Base-by-base conservation (phyloP, 2,888 invertebrate species). In the Acleris emargana region DNA sequence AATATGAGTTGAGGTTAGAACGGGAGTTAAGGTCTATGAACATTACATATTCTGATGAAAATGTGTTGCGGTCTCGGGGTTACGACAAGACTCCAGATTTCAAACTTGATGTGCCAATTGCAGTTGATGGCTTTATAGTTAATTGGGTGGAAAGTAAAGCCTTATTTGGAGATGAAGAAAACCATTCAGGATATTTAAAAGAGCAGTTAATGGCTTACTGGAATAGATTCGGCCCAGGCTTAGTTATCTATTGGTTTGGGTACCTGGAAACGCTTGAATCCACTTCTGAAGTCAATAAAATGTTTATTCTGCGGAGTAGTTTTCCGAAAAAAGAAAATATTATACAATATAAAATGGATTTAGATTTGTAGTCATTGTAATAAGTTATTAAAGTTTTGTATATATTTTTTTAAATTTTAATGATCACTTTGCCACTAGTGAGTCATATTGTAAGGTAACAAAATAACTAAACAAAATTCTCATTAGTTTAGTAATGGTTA, bases 101-200 rank as follows among this genome's bases (percentile, higher is more conserved):
- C 53, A 98, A 97, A 87, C 91, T 99, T 59, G 97, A 97, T 82
- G 94, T 98, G 22, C 98, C 98, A 0, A 95, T 98, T 69, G 96
- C 97, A 38, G 94, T 97, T 25, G 96, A 97, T 83, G 97, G 97
- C 2, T 95, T 95, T 76, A 95, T 98, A 28, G 94, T 99, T 0
- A 97, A 98, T 83, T 99, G 99, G 99, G 97, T 99, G 68, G 99
- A 99, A 87, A 98, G 98, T 76, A 99, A 99, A 90, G 99, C 98
- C 0, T 94, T 97, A n/a, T 99, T 99, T 93, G 98, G 97, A 3
- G 97, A 97, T 88, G 93, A 94, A 71, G 95, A 95, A 74, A 95
- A 95, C 62, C 98, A 99, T 86, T 94, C 94, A 52, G 95, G 94
- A 13, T 97, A 98, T 84, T 93, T 97, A 60, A 95, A 95, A 75